Base-by-base conservation (phyloP, 2,888 invertebrate genomes). In the Ophion ellenae region DNA sequence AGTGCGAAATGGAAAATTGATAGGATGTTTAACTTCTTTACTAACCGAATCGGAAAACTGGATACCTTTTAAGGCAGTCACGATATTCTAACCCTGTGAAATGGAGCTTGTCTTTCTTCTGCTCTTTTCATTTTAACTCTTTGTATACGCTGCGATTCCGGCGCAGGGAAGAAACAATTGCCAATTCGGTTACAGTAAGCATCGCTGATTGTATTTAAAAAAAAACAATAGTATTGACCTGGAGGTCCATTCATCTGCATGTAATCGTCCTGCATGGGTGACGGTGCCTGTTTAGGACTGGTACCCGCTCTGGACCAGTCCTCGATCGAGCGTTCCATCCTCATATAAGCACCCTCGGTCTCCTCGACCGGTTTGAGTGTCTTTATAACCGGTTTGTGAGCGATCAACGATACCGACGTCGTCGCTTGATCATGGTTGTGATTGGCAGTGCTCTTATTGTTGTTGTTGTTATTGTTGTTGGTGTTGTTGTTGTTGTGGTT, bases 171-270 rank as follows among this genome's bases (percentile, higher is more conserved):
- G 1, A 14, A 53, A 17, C 53, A 17, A 14, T 53, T 53, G 14
- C 53, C 11, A 14, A 17, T 17, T 53, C 17, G 53, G 53, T 53
- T 53, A 17, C 14, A 17, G 17, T 2, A 3, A 17, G 3, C 17
- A 53, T 5, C 3, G 53, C 17, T 5, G 14, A 53, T 17, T 14
- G 17, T 14, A 53, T 17, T 40, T 17, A 17, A 4, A 17, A 63
- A 63, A 17, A 59, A 45, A 17, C 4, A 73, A 32, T 11, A 14
- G 32, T 79, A 82, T 75, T 84, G 66, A 91, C 93, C 94, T 83
- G 94, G 92, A 74, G 94, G 94, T 67, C 94, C 94, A 76, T 93
- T 94, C 91, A 95, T 94, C 85, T 94, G 94, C 91, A 94, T 93
- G 77, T 94, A 94, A 80, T 94, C 94, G 36, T 93, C 93, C 57